These are phyloP conservation scores for Eonycteris spelaea DNA, from an alignment of 2,113 vertebrate species.

Conservation along the genomic window DNA sequence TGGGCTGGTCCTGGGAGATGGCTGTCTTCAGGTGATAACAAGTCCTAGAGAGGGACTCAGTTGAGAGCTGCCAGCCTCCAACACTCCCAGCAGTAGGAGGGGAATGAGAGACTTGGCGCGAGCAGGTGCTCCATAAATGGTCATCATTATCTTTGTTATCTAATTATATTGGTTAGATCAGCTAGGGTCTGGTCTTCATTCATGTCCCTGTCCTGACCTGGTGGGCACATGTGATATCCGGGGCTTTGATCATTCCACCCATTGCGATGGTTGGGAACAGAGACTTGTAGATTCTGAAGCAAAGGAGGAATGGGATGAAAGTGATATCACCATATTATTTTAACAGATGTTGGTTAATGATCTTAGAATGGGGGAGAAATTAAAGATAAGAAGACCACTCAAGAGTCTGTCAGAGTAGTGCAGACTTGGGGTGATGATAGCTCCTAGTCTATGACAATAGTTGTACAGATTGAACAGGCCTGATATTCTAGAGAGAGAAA, in stretches of 20 bases:
- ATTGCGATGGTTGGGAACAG: background rate
- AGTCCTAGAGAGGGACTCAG: background rate
- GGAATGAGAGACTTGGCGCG: background rate
- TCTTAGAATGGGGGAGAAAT: background rate
- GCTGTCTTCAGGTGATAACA: background rate
- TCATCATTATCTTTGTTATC: background rate
- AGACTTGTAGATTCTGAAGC: conserved; percentile 15
- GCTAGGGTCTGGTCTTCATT: background rate
- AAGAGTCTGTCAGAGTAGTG: background rate
- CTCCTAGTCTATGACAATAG: background rate
- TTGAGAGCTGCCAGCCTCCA: background rate
- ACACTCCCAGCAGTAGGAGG: background rate
- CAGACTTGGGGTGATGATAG: background rate
- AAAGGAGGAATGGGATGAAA: background rate
- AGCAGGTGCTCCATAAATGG: background rate
- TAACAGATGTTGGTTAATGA: background rate
- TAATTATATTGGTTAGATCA: background rate
- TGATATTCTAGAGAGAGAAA: background rate
- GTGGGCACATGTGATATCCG: background rate
- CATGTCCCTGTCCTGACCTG: background rate
- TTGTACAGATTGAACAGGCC: background rate
- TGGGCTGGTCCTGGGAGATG: background rate
- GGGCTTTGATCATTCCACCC: background rate
- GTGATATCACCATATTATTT: background rate
- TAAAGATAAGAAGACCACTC: conserved; percentile 17